Evolutionary conservation across 2,888 invertebrate genomes (phyloP).

Genomic region (Ashinkailepas kermadecensis): DNA sequence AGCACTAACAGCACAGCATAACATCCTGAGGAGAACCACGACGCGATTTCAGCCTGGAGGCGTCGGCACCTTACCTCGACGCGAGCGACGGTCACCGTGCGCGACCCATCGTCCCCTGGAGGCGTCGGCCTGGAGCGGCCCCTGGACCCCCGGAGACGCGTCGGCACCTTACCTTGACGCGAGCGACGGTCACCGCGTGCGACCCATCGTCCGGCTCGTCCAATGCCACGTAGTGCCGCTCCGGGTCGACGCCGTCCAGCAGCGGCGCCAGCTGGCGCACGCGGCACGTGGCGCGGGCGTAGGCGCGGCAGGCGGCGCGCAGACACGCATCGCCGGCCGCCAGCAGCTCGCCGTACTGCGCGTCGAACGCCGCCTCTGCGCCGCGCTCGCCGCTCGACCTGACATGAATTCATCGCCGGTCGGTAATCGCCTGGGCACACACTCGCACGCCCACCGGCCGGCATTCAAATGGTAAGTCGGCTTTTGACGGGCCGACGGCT

Average conservation of each 20-base stretch:
- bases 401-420: neutral
- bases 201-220: neutral
- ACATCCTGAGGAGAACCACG: too few relatives aligned
- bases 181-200: neutral
- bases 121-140: too few relatives aligned
- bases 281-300: neutral
- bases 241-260: constrained; percentile 9
- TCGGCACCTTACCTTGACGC: neutral
- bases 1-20: too few relatives aligned
- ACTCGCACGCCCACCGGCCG: neutral
- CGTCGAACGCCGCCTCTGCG: constrained; percentile 10
- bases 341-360: constrained; percentile 12
- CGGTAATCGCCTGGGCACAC: neutral
- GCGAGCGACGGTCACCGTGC: too few relatives aligned
- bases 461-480: constrained; percentile 18
- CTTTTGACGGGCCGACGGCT: neutral
- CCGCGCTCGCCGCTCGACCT: neutral
- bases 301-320: constrained; percentile 1
- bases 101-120: too few relatives aligned
- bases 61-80: too few relatives aligned
- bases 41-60: too few relatives aligned
- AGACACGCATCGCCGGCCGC: neutral
- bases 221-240: neutral
- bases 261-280: neutral
- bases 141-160: too few relatives aligned